These are phyloP conservation scores for Diachasma alloeum DNA, from an alignment of 1,140 invertebrate species.

Conservation along the genomic window DNA sequence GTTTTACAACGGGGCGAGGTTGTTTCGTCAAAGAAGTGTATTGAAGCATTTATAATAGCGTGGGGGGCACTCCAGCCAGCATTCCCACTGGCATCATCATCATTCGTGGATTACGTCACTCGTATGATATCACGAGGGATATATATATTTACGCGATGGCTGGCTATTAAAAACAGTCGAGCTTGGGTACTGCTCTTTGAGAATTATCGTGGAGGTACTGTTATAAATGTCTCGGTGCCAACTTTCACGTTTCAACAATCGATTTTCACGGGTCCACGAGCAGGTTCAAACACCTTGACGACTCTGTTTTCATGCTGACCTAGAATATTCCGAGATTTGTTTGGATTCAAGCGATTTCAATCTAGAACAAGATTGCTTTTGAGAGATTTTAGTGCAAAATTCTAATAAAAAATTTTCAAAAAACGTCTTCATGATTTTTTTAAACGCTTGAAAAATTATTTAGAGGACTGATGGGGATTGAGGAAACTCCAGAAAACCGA, in stretches of 20 bases:
- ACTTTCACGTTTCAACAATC: neutral
- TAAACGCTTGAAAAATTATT: too few species aligned
- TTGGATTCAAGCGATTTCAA: too few species aligned
- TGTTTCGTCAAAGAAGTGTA: neutral
- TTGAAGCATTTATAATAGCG: neutral
- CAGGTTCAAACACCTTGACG: neutral
- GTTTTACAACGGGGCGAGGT: slow-evolving; percentile 11
- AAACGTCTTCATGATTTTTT: too few species aligned
- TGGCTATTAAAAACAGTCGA: neutral
- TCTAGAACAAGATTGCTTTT: too few species aligned
- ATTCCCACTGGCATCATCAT: slow-evolving; percentile 10
- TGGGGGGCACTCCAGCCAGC: neutral
- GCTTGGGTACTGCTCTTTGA: neutral
- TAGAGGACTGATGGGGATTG: too few species aligned
- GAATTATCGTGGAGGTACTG: neutral
- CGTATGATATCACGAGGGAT: slow-evolving; percentile 45
- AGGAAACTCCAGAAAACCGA: too few species aligned
- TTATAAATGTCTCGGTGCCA: neutral
- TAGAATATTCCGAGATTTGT: neutral
- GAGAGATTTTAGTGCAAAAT: too few species aligned
- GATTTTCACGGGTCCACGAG: neutral
- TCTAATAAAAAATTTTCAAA: too few species aligned
- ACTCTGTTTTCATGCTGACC: neutral
- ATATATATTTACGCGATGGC: neutral
- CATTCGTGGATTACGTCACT: slow-evolving; percentile 43